Evolutionary conservation across 2,797 vertebrate genomes (phyloP).

Genomic region (Ctenosaura bakeri): DNA sequence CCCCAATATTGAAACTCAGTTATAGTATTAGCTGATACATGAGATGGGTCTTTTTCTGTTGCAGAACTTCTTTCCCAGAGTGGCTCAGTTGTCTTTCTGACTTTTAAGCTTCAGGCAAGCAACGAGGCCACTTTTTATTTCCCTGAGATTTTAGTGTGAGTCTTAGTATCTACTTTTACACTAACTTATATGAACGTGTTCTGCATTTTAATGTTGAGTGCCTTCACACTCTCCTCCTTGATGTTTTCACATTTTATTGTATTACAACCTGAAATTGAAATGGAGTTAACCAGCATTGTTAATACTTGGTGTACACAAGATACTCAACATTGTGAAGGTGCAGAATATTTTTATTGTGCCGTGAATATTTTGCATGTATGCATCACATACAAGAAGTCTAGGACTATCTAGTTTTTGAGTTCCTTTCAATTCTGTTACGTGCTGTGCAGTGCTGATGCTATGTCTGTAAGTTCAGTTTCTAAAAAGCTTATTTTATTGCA

Average conservation of each 20-base stretch:
- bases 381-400: background rate
- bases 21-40: background rate
- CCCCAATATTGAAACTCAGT: background rate
- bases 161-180: background rate
- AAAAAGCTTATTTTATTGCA: slow-evolving; percentile 74
- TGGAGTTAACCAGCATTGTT: too few species aligned
- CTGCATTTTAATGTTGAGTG: too few species aligned
- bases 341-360: too few species aligned
- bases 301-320: too few species aligned
- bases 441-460: background rate
- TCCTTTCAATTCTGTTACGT: background rate
- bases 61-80: background rate
- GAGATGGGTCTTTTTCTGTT: background rate
- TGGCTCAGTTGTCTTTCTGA: background rate
- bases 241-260: too few species aligned
- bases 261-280: too few species aligned
- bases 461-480: background rate
- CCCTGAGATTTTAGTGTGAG: background rate
- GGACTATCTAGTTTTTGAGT: background rate
- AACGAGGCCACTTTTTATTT: background rate
- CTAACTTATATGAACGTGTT: background rate
- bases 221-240: too few species aligned
- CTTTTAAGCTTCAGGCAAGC: background rate
- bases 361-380: background rate
- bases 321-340: too few species aligned